These are phyloP conservation scores for Drosophila rhopaloa DNA, from an alignment of 1,140 invertebrate genomes.

Conservation along the genomic window DNA sequence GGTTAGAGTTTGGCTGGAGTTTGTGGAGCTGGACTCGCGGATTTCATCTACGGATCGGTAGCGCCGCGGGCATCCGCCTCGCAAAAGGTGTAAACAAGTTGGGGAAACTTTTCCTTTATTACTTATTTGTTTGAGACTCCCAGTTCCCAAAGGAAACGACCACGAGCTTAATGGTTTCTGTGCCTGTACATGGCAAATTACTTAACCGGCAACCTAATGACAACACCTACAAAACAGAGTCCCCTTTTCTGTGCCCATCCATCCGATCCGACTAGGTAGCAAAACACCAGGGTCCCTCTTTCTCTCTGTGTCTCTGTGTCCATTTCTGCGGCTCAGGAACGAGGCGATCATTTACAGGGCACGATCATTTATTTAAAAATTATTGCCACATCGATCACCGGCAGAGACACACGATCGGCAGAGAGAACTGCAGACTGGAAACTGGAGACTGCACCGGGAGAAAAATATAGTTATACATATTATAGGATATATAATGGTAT, in stretches of 20 bases:
- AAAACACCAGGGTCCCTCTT: constrained; percentile 8
- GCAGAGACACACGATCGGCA: constrained; percentile 42
- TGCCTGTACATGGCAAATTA: constrained; percentile 72
- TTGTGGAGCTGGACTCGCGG: neutral
- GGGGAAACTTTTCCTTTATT: constrained; percentile 57
- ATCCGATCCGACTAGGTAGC: constrained; percentile 23
- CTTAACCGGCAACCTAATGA: constrained; percentile 73
- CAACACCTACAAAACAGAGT: constrained; percentile 68
- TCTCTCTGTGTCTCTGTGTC: constrained; percentile 21
- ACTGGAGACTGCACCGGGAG: constrained; percentile 13
- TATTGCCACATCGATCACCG: constrained; percentile 82
- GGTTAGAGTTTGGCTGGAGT: neutral
- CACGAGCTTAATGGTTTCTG: constrained; percentile 66
- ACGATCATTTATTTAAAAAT: constrained; percentile 84
- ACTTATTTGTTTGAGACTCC: constrained; percentile 31
- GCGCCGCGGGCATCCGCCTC: constrained; percentile 56
- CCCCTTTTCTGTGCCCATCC: neutral
- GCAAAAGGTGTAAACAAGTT: constrained; percentile 57
- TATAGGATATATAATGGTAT: too few relatives aligned
- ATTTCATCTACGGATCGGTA: constrained; percentile 45
- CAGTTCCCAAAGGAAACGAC: neutral
- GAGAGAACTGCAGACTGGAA: constrained; percentile 21
- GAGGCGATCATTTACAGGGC: constrained; percentile 72
- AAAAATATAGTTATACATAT: neutral
- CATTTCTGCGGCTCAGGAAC: constrained; percentile 29